phyloP scores from a whole-genome alignment of 2,113 vertebrate genomes.

The Tor tambroides region DNA sequence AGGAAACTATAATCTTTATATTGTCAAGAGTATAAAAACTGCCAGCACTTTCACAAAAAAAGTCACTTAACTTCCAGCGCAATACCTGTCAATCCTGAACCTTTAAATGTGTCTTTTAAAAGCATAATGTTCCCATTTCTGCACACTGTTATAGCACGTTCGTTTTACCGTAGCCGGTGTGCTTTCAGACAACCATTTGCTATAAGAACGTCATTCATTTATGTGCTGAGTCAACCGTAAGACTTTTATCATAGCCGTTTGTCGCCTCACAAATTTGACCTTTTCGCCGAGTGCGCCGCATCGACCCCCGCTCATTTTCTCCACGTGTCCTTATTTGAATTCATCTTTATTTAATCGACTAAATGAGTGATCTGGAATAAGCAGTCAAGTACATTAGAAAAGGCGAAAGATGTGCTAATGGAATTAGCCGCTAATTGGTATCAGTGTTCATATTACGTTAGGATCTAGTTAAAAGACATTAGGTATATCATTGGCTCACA shows the following conservation, averaged over 20 bases:
- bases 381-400: not conserved
- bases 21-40: slow-evolving; percentile 15
- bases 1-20: slow-evolving; percentile 29
- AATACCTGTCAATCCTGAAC: not conserved
- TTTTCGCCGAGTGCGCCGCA: not conserved
- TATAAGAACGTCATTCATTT: not conserved
- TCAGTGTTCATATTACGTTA: slow-evolving; percentile 11
- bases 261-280: slow-evolving; percentile 18
- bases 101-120: not conserved
- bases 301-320: not conserved
- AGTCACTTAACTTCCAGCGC: slow-evolving; percentile 5
- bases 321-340: slow-evolving; percentile 15
- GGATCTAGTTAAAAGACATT: slow-evolving; percentile 30
- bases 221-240: not conserved
- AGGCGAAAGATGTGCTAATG: not conserved
- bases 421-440: slow-evolving; percentile 23
- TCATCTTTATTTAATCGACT: slow-evolving; percentile 24
- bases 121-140: slow-evolving; percentile 26
- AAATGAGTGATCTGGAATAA: slow-evolving; percentile 23
- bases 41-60: slow-evolving; percentile 15
- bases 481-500: slow-evolving; percentile 30
- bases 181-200: not conserved
- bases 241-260: not conserved
- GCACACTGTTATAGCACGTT: not conserved
- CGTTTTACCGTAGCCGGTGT: not conserved